Conservation (phyloP, 2,888 invertebrate genomes). For the Polyommatus iphigenia region DNA sequence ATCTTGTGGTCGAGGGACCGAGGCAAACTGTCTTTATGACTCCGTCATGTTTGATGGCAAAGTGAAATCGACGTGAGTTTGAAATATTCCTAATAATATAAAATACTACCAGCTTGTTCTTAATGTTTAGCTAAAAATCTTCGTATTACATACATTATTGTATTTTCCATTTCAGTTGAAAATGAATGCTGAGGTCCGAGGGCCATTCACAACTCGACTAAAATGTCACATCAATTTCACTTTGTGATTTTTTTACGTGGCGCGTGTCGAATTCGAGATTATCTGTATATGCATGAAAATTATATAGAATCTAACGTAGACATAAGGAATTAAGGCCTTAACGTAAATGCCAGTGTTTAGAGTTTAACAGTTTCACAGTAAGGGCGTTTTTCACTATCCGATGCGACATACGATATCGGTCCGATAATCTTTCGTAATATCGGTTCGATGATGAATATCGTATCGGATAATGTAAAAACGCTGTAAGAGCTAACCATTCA, state of each 20-base stretch:
- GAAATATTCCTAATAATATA: too few relatives aligned
- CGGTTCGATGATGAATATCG: not conserved
- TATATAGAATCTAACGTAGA: constrained; percentile 32
- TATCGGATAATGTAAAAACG: not conserved
- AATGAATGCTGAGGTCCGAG: too few relatives aligned
- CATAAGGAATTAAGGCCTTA: constrained; percentile 34
- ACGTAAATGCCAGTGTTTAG: constrained; percentile 31
- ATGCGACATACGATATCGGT: not conserved
- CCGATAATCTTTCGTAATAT: not conserved
- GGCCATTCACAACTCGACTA: not conserved
- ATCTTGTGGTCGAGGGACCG: not conserved
- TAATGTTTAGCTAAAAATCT: too few relatives aligned
- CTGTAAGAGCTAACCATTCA: constrained; percentile 37
- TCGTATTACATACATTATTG: too few relatives aligned
- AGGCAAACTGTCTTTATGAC: not conserved
- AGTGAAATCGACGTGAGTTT: not conserved
- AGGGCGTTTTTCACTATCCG: not conserved
- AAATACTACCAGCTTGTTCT: too few relatives aligned
- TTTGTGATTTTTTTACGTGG: not conserved
- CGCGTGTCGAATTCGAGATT: constrained; percentile 19
- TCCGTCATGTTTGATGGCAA: not conserved
- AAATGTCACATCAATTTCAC: not conserved
- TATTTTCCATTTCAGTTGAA: too few relatives aligned
- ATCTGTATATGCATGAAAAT: constrained; percentile 32
- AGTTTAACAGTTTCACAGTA: constrained; percentile 26